Percentiles rank a stretch among this genome's conserved stretches.
These are phyloP conservation scores for Drosophila insularis DNA, from an alignment of 1,140 invertebrate species.

Conservation along the genomic window DNA sequence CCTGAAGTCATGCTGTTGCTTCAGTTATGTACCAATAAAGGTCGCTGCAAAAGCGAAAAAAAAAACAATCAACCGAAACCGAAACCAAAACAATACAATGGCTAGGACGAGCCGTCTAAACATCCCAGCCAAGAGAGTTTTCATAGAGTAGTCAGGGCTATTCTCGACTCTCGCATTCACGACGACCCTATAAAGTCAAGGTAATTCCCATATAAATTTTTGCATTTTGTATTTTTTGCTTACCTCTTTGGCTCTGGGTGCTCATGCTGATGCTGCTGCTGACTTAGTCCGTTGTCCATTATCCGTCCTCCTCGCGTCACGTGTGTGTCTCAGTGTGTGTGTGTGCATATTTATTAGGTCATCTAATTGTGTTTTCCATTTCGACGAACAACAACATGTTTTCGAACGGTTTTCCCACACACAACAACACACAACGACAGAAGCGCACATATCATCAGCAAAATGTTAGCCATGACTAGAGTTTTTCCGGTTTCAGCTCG, in stretches of 20 bases:
- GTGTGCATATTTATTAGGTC: conserved; percentile 76
- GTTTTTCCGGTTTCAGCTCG: conserved; percentile 42
- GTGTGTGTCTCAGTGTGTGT: conserved; percentile 31
- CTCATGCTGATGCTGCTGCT: conserved; percentile 10
- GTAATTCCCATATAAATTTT: conserved; percentile 76
- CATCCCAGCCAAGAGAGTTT: conserved; percentile 20
- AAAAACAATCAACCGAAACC: conserved; percentile 37
- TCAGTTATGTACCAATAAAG: conserved; percentile 66
- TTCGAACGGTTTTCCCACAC: conserved; percentile 74
- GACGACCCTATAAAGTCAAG: conserved; percentile 67
- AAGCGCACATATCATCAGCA: conserved; percentile 9
- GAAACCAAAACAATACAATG: conserved; percentile 27
- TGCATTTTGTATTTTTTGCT: conserved; percentile 55
- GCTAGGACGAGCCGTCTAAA: conserved; percentile 28
- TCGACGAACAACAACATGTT: conserved; percentile 61
- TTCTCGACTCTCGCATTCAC: conserved; percentile 49
- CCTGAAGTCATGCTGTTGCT: conserved; percentile 64
- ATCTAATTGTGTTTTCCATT: conserved; percentile 81
- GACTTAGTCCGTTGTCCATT: conserved; percentile 19
- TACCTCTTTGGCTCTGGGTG: conserved; percentile 29
- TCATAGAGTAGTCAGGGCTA: conserved; percentile 7
- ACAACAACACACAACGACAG: conserved; percentile 22
- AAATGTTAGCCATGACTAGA: conserved; percentile 15
- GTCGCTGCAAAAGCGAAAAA: conserved; percentile 9
- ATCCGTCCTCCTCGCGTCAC: conserved; percentile 42